Evolutionary conservation across 2,888 invertebrate species (phyloP), one percentile per base, ranked within the genome.

Genomic region (Eilema sororculum): DNA sequence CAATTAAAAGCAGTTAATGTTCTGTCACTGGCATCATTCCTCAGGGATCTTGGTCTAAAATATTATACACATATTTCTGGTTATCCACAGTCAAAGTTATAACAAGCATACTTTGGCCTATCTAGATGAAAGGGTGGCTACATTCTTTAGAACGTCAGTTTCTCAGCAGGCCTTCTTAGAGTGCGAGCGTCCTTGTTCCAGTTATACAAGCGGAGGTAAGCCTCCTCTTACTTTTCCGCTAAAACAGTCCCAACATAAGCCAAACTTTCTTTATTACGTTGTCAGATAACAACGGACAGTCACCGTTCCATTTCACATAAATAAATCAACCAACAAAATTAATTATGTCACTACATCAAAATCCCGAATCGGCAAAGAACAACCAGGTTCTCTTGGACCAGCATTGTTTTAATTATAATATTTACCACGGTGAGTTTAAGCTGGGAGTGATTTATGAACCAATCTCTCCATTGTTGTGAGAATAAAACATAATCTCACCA

Each of bases 401-500:
- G 65, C 68, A 69, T 74, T 69, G 73, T 79, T 82, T 82, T 82
- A 82, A 81, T 81, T 80, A 81, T 73, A 81, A 78, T 81, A 80
- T 81, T 79, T 82, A 80, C 78, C 71, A 72, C 72, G n/a, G 75
- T 70, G 73, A 79, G 69, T 65, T 69, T 69, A 67, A 64, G 64
- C 67, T 37, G n/a, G 64, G 58, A 22, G 61, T 84, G 84, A 87
- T 86, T 87, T 86, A 87, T 82, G 77, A 59, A 69, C 79, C 83
- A 85, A 85, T 87, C 79, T 83, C 83, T 67, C 69, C 73, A 84
- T 85, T 86, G 87, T 86, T 82, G 79, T 76, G 78, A 78, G 81
- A 82, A 85, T 84, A 87, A 86, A 87, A 84, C 74, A 77, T 78
- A 80, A 82, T 84, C 76, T 81, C 74, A 67, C 75, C 81, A 82